Conservation (phyloP, 1,140 invertebrate species). For the Aphis craccivora region DNA sequence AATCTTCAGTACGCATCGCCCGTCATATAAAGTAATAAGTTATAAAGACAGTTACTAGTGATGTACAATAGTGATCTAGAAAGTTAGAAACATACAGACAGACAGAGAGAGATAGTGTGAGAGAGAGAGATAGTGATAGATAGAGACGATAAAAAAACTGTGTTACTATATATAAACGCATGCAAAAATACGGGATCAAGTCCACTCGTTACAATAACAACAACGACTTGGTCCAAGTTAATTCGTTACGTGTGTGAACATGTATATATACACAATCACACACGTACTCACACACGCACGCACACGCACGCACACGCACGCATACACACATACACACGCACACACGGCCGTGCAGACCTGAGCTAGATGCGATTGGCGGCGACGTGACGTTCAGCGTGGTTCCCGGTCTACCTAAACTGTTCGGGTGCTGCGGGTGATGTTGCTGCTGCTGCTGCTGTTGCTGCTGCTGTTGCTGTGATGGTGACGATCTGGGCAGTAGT, state of each 20-base stretch:
- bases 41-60: background rate
- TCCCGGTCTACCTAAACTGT: conserved; percentile 58
- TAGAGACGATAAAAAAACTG: background rate
- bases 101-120: background rate
- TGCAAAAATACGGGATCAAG: conserved; percentile 10
- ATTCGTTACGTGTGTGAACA: too few species aligned
- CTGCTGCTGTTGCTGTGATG: conserved; percentile 13
- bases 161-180: background rate
- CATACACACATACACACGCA: background rate
- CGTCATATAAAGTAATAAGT: background rate
- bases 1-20: background rate
- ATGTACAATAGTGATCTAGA: background rate
- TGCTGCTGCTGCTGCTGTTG: conserved; percentile 24
- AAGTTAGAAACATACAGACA: background rate
- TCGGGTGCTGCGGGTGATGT: conserved; percentile 29
- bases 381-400: conserved; percentile 62
- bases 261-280: too few species aligned
- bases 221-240: too few species aligned
- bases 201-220: background rate
- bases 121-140: background rate
- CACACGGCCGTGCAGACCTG: conserved; percentile 63
- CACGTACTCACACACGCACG: too few species aligned
- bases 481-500: conserved; percentile 22
- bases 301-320: background rate
- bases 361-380: conserved; percentile 64